Conservation (phyloP, 2,113 vertebrate species). For the Hypanus sabinus region DNA sequence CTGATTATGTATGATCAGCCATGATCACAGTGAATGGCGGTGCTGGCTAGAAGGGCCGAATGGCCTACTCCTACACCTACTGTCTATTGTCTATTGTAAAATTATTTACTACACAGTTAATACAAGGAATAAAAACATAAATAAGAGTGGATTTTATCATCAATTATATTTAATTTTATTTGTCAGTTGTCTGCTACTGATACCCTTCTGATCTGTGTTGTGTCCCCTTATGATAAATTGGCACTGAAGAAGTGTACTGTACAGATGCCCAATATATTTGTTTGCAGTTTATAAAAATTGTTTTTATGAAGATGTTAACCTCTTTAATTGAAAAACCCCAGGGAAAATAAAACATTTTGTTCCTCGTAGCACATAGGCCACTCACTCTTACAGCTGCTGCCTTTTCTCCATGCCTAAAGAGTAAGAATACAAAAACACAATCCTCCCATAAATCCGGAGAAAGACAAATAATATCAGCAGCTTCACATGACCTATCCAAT, state of each 20-base stretch:
- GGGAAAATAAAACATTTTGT: background rate
- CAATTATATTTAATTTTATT: background rate
- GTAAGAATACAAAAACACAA: background rate
- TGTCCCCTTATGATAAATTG: background rate
- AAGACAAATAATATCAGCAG: background rate
- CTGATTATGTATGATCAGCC: too few species aligned
- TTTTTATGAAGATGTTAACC: constrained; percentile 1
- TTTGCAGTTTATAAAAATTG: background rate
- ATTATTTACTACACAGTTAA: background rate
- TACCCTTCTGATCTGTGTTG: background rate
- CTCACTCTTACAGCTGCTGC: background rate
- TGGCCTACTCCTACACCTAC: too few species aligned
- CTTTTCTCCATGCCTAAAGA: background rate
- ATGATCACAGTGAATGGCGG: too few species aligned
- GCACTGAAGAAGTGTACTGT: background rate
- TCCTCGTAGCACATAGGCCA: background rate
- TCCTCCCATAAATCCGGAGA: background rate
- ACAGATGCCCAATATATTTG: background rate
- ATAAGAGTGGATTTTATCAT: background rate
- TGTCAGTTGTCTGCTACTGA: background rate
- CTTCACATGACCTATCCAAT: background rate
- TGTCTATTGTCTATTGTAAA: background rate
- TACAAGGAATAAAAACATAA: background rate
- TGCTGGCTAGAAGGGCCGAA: too few species aligned
- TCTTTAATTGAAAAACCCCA: background rate